Percentiles rank a stretch among this genome's conserved stretches.
These are phyloP conservation scores for Ormia ochracea DNA, from an alignment of 2,888 invertebrate species.

Conservation along the genomic window DNA sequence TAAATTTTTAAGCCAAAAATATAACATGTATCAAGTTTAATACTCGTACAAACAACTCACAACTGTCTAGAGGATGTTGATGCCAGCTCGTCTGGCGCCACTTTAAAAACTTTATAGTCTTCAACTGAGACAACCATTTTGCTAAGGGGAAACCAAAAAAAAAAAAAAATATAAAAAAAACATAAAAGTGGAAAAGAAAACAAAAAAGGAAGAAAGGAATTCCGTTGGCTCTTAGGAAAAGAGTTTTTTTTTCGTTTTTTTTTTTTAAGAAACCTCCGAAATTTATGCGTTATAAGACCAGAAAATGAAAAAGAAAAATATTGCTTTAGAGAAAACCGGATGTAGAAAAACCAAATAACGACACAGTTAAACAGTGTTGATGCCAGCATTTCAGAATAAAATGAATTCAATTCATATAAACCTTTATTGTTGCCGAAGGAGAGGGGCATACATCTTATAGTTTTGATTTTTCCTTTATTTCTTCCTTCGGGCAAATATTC, in stretches of 20 bases:
- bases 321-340: slow-evolving; percentile 34
- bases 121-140: slow-evolving; percentile 23
- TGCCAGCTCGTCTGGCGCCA: slow-evolving; percentile 73
- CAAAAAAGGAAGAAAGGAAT: too few relatives aligned
- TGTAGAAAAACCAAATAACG: slow-evolving; percentile 23
- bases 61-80: slow-evolving; percentile 43
- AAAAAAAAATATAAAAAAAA: background rate
- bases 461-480: slow-evolving; percentile 23
- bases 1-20: slow-evolving; percentile 21
- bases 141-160: background rate
- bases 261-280: slow-evolving; percentile 44
- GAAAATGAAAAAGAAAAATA: slow-evolving; percentile 24
- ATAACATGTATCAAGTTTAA: slow-evolving; percentile 21
- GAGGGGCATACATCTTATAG: slow-evolving; percentile 10
- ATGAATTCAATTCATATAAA: slow-evolving; percentile 43
- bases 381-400: slow-evolving; percentile 46
- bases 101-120: slow-evolving; percentile 60
- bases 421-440: slow-evolving; percentile 18
- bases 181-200: too few relatives aligned
- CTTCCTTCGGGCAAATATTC: slow-evolving; percentile 5
- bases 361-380: slow-evolving; percentile 30
- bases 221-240: slow-evolving; percentile 17
- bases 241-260: too few relatives aligned
- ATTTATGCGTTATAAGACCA: slow-evolving; percentile 53
- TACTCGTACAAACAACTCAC: slow-evolving; percentile 19